Evolutionary conservation across 2,113 vertebrate species (phyloP).

Genomic region (Pteruthius melanotis): DNA sequence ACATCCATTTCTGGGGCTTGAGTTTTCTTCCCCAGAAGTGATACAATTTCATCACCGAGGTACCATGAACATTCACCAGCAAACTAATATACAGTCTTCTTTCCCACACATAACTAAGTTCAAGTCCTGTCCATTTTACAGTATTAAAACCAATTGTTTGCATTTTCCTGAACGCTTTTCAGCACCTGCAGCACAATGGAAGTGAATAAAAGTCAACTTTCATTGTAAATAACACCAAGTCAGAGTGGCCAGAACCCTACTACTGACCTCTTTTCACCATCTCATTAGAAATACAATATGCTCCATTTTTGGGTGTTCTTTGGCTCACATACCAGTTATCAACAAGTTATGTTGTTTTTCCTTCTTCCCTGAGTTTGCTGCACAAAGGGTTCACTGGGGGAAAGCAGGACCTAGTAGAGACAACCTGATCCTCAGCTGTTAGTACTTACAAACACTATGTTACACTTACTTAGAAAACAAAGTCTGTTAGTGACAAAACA

Average conservation of each 20-base stretch:
- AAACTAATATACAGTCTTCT: neutral
- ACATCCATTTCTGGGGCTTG: rapidly evolving
- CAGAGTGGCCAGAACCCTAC: neutral
- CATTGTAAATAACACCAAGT: rapidly evolving
- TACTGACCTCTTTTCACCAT: neutral
- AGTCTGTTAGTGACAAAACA: neutral
- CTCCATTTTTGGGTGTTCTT: neutral
- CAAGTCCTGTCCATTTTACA: neutral
- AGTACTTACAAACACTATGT: neutral
- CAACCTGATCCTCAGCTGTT: neutral
- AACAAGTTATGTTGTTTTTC: neutral
- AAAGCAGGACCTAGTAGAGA: neutral
- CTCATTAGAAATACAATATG: neutral
- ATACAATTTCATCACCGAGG: rapidly evolving
- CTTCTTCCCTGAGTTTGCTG: neutral
- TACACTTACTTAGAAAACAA: neutral
- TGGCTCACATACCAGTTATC: neutral
- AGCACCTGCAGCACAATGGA: rapidly evolving
- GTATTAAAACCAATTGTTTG: neutral
- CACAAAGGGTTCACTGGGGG: neutral
- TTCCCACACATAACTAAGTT: neutral
- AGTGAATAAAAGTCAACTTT: neutral
- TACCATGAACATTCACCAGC: rapidly evolving
- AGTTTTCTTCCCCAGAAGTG: neutral
- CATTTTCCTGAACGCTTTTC: neutral